These are phyloP conservation scores for Ditylenchus dipsaci DNA, from an alignment of 1,140 invertebrate genomes.

Conservation along the genomic window DNA sequence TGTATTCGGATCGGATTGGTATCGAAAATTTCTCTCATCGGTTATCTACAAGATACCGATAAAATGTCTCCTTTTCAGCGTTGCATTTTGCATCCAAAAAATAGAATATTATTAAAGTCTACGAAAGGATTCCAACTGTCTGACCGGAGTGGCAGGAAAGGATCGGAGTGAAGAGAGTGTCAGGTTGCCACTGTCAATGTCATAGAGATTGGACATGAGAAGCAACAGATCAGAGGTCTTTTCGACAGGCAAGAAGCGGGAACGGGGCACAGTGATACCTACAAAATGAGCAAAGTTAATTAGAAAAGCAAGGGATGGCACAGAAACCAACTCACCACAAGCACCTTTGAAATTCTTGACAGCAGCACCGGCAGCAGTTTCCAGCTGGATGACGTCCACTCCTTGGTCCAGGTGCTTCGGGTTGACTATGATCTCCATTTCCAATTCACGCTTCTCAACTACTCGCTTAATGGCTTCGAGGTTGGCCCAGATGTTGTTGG, in stretches of 20 bases:
- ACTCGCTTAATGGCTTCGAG: conserved; percentile 80
- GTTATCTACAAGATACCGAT: too few species aligned
- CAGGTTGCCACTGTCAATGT: conserved; percentile 78
- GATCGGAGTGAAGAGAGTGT: conserved; percentile 84
- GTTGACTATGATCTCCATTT: conserved; percentile 72
- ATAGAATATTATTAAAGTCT: too few species aligned
- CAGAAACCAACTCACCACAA: conserved; percentile 61
- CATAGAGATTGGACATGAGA: conserved; percentile 96
- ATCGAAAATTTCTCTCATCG: too few species aligned
- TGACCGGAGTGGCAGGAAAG: conserved; percentile 84
- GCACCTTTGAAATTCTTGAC: conserved; percentile 94
- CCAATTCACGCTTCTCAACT: conserved; percentile 72
- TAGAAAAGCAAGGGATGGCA: too few species aligned
- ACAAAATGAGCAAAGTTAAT: conserved; percentile 54
- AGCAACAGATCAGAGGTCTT: conserved; percentile 94
- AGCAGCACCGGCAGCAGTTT: conserved; percentile 95
- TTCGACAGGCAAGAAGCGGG: conserved; percentile 94
- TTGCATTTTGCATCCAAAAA: too few species aligned
- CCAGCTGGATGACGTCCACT: conserved; percentile 88
- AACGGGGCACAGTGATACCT: conserved; percentile 84
- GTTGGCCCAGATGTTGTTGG: conserved; percentile 97
- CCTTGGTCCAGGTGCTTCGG: conserved; percentile 74
- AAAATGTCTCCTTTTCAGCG: too few species aligned
- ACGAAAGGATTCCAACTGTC: too few species aligned
- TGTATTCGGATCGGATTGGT: too few species aligned